Conservation (phyloP, 2,797 vertebrate genomes). For the Basileuterus tristriatus region DNA sequence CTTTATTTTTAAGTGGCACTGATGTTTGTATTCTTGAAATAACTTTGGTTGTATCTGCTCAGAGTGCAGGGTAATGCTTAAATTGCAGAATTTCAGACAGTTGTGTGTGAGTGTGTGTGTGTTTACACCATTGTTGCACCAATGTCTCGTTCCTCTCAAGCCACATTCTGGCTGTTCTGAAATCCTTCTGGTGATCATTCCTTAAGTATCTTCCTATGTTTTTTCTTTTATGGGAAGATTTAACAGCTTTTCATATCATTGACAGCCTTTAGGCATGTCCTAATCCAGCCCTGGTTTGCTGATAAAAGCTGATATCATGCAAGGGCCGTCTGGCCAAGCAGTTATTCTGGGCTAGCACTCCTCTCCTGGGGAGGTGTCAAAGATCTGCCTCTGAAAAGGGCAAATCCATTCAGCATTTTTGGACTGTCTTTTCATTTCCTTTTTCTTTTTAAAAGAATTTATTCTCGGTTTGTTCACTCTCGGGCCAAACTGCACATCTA, state of each 20-base stretch:
- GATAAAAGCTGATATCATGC: fast-evolving
- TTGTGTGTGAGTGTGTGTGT: fast-evolving
- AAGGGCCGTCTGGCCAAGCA: background rate
- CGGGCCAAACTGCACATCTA: background rate
- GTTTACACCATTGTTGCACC: background rate
- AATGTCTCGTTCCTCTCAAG: background rate
- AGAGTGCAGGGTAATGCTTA: background rate
- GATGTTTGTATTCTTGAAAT: background rate
- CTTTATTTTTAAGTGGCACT: background rate
- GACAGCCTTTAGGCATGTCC: background rate
- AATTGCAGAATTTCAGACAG: background rate
- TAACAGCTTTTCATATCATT: background rate
- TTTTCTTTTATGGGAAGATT: background rate
- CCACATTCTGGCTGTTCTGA: background rate
- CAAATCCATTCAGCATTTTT: background rate
- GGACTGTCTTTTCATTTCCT: background rate
- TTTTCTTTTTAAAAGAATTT: background rate
- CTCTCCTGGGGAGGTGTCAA: background rate
- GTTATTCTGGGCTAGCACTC: background rate
- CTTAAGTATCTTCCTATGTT: background rate
- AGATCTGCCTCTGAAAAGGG: background rate
- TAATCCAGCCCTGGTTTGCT: background rate
- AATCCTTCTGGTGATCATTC: background rate
- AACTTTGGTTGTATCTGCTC: background rate
- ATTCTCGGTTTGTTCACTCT: background rate